Evolutionary conservation across 1,140 invertebrate species (phyloP), one percentile per base, ranked within the genome.

Genomic region (Drosophila kanapiae): DNA sequence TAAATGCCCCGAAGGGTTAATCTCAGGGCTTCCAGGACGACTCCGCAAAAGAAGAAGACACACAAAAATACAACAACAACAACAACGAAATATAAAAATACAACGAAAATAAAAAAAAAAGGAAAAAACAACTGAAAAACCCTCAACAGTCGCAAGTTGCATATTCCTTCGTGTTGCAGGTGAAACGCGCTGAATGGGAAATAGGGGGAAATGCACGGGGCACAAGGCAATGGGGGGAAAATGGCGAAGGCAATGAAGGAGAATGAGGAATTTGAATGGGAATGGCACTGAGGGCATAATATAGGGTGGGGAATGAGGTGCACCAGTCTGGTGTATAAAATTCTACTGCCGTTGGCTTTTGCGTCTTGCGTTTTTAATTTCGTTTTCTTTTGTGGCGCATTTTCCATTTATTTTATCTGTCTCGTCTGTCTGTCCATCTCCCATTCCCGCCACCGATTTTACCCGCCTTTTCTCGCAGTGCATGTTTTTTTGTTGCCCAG

Each of bases 331-430:
- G 38, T 61, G 47, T 40, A 70, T 70, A 54, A 65, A 67, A 75
- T 69, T 68, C 70, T 59, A 29, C 23, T 71, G 67, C 65, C 71
- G 23, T 23, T 23, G 23, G 23, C 23, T 23, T 23, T 23, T 23
- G 77, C 77, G 68, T 72, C 77, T 85, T 85, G 63, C 80, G 80
- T 88, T 84, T 88, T 80, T 84, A 88, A 87, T 87, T 87, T 87
- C 84, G 77, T 90, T 88, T 88, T 84, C 85, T 80, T 85, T 81
- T 84, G 74, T 76, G 48, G 45, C 54, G 75, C 71, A 84, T 78
- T 84, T 72, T 59, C 62, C 70, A 82, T 79, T 87, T 78, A 70
- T 82, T 80, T 72, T 48, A 57, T 74, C 60, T 74, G 60, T 84
- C 45, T 80, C 56, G 37, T 58, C 51, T 35, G 56, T 62, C 43